Base-by-base conservation (phyloP, 2,888 invertebrate species). In the Pharmacophagus antenor region DNA sequence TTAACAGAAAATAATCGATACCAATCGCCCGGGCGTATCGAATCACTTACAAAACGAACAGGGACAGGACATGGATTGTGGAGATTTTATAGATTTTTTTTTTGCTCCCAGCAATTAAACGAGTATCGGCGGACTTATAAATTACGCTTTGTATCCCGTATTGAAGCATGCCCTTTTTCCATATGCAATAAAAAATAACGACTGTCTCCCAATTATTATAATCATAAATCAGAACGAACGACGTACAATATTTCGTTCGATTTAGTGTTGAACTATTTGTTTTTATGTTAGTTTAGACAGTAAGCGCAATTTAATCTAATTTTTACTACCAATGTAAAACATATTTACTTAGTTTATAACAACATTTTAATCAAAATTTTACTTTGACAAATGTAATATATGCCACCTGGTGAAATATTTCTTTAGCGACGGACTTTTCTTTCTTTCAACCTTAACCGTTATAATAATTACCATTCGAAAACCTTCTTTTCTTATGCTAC, bases 131-230 rank as follows among this genome's bases (percentile, higher is more conserved):
- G 71, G 72, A 76, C 76, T 80, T 80, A 85, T 86, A 87, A 82
- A 84, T 82, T 79, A 79, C 78, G 70, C 76, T 81, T 82, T 85
- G 79, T 77, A 76, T 81, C 78, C 79, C 76, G 72, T 70, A 77
- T 84, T 80, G 85, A 83, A 83, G 79, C 77, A 76, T 80, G 73
- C 76, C 76, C 76, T 74, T 73, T 75, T 84, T 86, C 85, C 83
- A 74, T 80, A 82, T 80, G 81, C 84, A 80, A 88, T 88, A 88
- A 86, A 61, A 88, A 86, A 80, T 86, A 87, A 88, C 83, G 82
- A 81, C 82, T 80, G 76, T 80, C 81, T 77, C 75, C 72, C 77
- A 76, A 81, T 84, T 80, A 84, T 80, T 76, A 74, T 73, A 74
- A 78, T 78, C 79, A 79, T 82, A 83, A 82, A 85, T 87, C 82